phyloP scores from a whole-genome alignment of 1,140 invertebrate genomes.

The Brachionus rotundiformis region DNA sequence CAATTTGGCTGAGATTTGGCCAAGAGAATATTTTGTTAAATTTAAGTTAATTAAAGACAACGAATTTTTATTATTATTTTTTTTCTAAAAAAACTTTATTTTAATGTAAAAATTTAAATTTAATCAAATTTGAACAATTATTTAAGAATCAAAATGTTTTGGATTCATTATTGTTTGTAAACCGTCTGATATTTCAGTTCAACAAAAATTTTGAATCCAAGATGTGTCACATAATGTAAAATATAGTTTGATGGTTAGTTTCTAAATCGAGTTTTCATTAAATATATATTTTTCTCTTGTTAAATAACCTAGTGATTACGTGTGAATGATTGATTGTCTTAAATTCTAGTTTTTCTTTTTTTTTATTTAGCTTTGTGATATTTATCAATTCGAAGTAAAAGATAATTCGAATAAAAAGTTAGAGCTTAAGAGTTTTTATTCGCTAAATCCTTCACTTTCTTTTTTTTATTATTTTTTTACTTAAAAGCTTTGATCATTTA shows the following conservation, averaged over 20 bases:
- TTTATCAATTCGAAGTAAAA: background rate
- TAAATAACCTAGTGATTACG: constrained; percentile 8
- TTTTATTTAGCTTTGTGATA: constrained; percentile 15
- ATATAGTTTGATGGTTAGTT: constrained; percentile 5
- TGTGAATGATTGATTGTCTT: background rate
- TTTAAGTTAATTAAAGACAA: constrained; percentile 17
- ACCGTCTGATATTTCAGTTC: background rate
- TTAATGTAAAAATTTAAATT: constrained; percentile 12
- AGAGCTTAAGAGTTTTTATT: background rate
- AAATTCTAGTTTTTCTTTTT: constrained; percentile 2
- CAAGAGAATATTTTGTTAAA: background rate
- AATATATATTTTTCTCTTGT: background rate
- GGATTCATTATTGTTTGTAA: background rate
- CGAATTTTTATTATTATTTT: background rate
- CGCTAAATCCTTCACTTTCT: background rate
- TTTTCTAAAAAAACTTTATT: background rate
- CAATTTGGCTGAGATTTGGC: background rate
- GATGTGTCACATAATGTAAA: background rate
- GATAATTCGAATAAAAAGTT: background rate
- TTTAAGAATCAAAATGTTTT: background rate
- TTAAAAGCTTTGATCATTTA: background rate
- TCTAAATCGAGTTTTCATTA: constrained; percentile 7
- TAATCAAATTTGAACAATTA: background rate
- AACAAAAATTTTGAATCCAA: background rate
- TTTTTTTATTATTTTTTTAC: constrained; percentile 15